A percentile compares a stretch with the other conserved stretches of the same genome.
These are phyloP conservation scores for Collichthys lucidus DNA, from an alignment of 2,113 vertebrate genomes.

Conservation along the genomic window DNA sequence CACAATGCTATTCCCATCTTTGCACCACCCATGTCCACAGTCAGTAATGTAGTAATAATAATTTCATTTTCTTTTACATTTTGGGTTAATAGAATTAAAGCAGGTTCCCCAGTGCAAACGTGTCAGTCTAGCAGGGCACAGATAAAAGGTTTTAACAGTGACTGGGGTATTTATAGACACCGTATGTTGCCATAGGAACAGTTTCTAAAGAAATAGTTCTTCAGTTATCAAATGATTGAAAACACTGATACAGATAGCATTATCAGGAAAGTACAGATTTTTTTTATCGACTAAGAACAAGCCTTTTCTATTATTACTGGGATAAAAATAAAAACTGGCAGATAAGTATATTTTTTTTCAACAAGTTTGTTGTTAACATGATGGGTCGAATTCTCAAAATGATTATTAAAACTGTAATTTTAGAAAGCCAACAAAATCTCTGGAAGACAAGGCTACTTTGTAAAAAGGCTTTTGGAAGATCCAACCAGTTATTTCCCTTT, in stretches of 20 bases:
- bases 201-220: background rate
- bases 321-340: background rate
- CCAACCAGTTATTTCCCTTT: background rate
- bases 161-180: background rate
- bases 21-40: no score
- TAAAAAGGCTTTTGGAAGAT: background rate
- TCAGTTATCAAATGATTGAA: constrained; percentile 1
- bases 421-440: background rate
- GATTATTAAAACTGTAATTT: background rate
- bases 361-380: no score
- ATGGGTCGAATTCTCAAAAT: background rate
- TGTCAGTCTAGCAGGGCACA: background rate
- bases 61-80: background rate
- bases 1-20: no score
- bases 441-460: background rate
- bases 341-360: no score
- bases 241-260: background rate
- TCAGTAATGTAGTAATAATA: background rate
- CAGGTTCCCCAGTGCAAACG: background rate
- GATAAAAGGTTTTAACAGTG: background rate
- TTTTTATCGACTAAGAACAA: background rate
- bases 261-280: background rate
- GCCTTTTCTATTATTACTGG: background rate
- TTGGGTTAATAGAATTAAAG: background rate
- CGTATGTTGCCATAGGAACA: constrained; percentile 11